A percentile compares a stretch with the other conserved stretches of the same genome.
phyloP scores from a whole-genome alignment of 2,888 invertebrate species.

The Lamellibrachia satsuma region DNA sequence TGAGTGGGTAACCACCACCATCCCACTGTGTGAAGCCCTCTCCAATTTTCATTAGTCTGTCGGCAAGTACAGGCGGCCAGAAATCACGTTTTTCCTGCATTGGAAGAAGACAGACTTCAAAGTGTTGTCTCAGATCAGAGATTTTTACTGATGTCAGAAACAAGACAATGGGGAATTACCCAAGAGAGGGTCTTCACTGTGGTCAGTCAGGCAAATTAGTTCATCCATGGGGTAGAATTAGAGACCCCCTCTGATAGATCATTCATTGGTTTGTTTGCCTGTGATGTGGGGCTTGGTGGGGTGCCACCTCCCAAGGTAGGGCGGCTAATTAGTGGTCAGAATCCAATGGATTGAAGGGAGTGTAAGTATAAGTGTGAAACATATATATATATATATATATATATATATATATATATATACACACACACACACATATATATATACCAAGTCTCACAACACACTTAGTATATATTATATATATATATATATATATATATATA shows the following conservation, averaged over 20 bases:
- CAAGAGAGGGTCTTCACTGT: not conserved
- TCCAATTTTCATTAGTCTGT: constrained; percentile 6
- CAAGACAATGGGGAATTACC: not conserved
- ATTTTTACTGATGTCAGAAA: not conserved
- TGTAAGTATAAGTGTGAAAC: not conserved
- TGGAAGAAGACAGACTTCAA: not conserved
- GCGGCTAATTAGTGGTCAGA: not conserved
- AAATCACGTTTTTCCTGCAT: not conserved
- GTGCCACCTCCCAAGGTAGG: not conserved
- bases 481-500: too few relatives aligned
- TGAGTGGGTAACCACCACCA: not conserved
- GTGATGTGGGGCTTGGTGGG: not conserved
- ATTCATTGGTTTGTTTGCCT: not conserved
- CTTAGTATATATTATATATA: too few relatives aligned
- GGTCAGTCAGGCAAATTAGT: not conserved
- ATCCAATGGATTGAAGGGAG: not conserved
- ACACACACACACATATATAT: too few relatives aligned
- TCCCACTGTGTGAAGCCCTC: not conserved
- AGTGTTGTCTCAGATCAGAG: not conserved
- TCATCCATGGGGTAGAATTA: constrained; percentile 3
- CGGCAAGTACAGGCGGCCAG: not conserved
- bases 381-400: not conserved
- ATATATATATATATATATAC: too few relatives aligned
- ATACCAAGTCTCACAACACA: too few relatives aligned
- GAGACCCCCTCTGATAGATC: not conserved